Evolutionary conservation across 2,797 vertebrate genomes (phyloP).

Genomic region (Tenualosa ilisha): DNA sequence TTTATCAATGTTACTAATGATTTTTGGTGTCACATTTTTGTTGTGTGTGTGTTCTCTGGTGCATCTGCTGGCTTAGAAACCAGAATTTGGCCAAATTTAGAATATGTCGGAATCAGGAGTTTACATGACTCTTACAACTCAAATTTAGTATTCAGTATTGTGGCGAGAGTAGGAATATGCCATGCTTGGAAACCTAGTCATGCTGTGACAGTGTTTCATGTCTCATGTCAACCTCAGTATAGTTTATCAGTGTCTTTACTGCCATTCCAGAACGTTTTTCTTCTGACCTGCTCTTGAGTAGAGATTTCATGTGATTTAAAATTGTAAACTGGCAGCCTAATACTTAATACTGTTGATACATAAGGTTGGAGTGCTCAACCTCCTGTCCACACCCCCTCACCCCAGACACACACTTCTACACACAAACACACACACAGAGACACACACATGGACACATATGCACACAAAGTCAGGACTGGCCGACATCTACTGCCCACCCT

Average conservation of each 20-base stretch:
- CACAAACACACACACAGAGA: not conserved
- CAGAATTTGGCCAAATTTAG: too few relatives aligned
- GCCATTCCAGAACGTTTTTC: not conserved
- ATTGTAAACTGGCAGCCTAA: constrained; percentile 1
- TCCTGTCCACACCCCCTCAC: constrained; percentile 11
- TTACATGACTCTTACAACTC: too few relatives aligned
- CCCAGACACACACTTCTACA: not conserved
- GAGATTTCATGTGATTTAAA: not conserved
- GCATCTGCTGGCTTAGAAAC: too few relatives aligned
- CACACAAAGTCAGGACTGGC: constrained; percentile 51
- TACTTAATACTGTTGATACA: not conserved
- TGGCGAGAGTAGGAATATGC: too few relatives aligned
- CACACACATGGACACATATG: not conserved
- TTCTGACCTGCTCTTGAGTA: not conserved
- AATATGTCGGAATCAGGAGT: too few relatives aligned
- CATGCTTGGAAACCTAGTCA: not conserved
- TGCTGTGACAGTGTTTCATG: not conserved
- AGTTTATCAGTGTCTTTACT: not conserved
- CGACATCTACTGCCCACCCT: constrained; percentile 57
- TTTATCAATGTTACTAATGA: too few relatives aligned
- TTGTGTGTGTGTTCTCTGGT: too few relatives aligned
- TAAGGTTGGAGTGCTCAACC: not conserved
- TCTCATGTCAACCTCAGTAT: not conserved
- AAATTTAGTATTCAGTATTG: too few relatives aligned
- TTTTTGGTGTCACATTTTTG: too few relatives aligned